Conservation (phyloP, 2,113 vertebrate species). For the Bubo scandiacus region DNA sequence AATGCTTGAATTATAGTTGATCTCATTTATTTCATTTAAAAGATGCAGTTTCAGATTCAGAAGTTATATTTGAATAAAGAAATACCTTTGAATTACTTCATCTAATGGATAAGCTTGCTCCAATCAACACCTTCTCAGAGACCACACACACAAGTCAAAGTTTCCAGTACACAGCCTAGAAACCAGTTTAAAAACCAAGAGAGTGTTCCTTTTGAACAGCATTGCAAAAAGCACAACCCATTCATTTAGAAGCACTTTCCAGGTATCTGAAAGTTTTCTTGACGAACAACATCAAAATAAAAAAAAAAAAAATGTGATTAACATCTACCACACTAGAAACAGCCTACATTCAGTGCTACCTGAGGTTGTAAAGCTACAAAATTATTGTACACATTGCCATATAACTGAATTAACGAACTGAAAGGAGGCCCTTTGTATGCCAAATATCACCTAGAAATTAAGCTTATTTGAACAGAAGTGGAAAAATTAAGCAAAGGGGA, state of each 20-base stretch:
- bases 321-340: rapidly evolving
- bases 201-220: neutral
- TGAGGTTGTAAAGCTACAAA: neutral
- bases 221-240: rapidly evolving
- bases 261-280: neutral
- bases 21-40: neutral
- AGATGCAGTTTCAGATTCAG: neutral
- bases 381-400: rapidly evolving
- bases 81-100: neutral
- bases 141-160: neutral
- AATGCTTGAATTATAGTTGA: neutral
- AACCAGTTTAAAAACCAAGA: neutral
- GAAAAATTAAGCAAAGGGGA: neutral
- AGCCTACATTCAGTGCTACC: neutral
- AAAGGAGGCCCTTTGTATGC: neutral
- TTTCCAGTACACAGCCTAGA: neutral
- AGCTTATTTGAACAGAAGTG: neutral
- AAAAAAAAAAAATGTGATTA: neutral
- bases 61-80: neutral
- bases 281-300: neutral
- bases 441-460: neutral
- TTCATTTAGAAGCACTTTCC: neutral
- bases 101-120: neutral
- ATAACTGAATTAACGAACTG: neutral
- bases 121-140: neutral